Evolutionary conservation across 2,888 invertebrate species (phyloP).

Genomic region (Drosophila anomalata): DNA sequence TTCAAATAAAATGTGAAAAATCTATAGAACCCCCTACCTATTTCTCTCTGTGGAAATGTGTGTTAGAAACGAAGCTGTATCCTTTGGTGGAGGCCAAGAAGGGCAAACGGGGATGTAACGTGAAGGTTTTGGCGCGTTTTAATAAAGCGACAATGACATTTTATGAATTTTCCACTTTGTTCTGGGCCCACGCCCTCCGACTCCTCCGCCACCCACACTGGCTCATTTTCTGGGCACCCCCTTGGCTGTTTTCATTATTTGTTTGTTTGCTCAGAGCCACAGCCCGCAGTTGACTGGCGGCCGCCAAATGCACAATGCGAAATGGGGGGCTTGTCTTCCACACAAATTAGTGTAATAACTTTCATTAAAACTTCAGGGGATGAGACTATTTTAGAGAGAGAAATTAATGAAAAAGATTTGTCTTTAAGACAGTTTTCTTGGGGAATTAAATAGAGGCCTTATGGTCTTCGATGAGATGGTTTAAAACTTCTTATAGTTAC

Average conservation of each 20-base stretch:
- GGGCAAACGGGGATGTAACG: slow-evolving; percentile 12
- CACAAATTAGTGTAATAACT: neutral
- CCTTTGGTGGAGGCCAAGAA: slow-evolving; percentile 19
- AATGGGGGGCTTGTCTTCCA: neutral
- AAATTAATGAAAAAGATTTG: neutral
- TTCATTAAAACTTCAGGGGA: neutral
- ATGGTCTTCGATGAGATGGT: too few relatives aligned
- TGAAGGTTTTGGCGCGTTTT: slow-evolving; percentile 74
- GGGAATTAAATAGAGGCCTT: neutral
- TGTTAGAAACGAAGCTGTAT: slow-evolving; percentile 33
- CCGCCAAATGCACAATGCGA: slow-evolving; percentile 36
- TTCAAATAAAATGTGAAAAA: neutral
- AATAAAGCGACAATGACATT: slow-evolving; percentile 79
- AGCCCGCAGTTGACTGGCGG: slow-evolving; percentile 52
- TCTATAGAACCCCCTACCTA: neutral
- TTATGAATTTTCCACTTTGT: slow-evolving; percentile 78
- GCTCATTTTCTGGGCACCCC: neutral
- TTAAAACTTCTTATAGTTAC: too few relatives aligned
- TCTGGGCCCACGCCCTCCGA: slow-evolving; percentile 52
- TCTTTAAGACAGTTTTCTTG: neutral
- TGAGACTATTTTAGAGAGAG: too few relatives aligned
- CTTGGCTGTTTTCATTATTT: slow-evolving; percentile 66
- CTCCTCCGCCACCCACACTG: neutral
- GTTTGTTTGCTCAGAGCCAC: slow-evolving; percentile 70
- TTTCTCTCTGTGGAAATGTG: slow-evolving; percentile 29